phyloP scores from a whole-genome alignment of 2,888 invertebrate genomes.

The Pyrrhia umbra region DNA sequence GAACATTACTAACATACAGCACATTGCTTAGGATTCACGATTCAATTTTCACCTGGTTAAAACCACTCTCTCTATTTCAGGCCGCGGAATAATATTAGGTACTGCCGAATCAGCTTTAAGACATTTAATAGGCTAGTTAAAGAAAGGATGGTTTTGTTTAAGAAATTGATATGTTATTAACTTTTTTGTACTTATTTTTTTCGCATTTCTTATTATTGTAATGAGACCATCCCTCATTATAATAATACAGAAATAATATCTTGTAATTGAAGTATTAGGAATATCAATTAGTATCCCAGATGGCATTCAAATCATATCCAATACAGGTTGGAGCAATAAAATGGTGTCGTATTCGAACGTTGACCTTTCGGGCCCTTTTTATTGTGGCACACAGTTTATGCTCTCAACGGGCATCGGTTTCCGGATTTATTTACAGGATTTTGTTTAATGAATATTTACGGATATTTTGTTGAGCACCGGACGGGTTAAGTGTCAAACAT shows the following conservation, averaged over 20 bases:
- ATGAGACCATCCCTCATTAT: neutral
- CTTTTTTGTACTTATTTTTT: no score
- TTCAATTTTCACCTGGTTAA: neutral
- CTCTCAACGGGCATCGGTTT: conserved; percentile 15
- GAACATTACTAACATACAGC: no score
- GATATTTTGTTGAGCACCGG: conserved; percentile 24
- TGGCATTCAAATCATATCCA: conserved; percentile 23
- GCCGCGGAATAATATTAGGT: neutral
- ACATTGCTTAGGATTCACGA: neutral
- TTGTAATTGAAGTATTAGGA: conserved; percentile 12
- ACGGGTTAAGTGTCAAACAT: conserved; percentile 69
- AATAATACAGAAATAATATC: conserved; percentile 5
- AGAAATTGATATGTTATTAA: no score
- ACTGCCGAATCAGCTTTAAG: neutral
- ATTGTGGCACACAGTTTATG: conserved; percentile 26
- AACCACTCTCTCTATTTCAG: neutral
- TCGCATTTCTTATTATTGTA: no score
- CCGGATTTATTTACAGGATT: conserved; percentile 48
- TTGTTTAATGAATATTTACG: conserved; percentile 59
- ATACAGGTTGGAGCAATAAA: conserved; percentile 34
- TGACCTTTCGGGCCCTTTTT: conserved; percentile 31
- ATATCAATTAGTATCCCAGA: conserved; percentile 34
- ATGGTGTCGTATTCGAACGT: neutral
- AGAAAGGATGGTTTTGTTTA: no score
- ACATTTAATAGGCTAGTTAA: no score